Evolutionary conservation across 2,888 invertebrate species (phyloP).

Genomic region (Hypselothyrea guttata): DNA sequence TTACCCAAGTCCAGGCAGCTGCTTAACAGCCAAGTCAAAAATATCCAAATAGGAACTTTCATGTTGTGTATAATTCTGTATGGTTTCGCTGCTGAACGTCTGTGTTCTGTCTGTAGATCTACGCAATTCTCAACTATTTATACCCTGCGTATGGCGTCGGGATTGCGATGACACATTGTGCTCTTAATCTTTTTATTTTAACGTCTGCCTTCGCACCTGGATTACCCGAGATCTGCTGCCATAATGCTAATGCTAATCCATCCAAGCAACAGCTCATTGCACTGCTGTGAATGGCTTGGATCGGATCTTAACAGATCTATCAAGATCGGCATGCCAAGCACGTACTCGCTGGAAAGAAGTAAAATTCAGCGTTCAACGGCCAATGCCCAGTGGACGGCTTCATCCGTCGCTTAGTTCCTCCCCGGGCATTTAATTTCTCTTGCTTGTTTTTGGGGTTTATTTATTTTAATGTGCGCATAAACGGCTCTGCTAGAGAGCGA

Average conservation of each 20-base stretch:
- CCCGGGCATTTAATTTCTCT: conserved; percentile 8
- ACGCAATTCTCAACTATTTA: conserved; percentile 58
- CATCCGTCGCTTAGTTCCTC: conserved; percentile 42
- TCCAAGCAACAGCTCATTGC: conserved; percentile 39
- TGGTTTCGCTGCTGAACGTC: conserved; percentile 17
- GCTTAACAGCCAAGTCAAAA: conserved; percentile 32
- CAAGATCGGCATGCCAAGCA: conserved; percentile 51
- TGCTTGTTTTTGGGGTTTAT: conserved; percentile 4
- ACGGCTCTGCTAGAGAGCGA: conserved; percentile 31
- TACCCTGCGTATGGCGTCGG: conserved; percentile 38
- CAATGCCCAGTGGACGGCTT: conserved; percentile 29
- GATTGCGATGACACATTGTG: conserved; percentile 59
- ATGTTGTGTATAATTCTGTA: conserved; percentile 29
- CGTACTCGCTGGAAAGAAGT: conserved; percentile 50
- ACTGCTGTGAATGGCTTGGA: conserved; percentile 52
- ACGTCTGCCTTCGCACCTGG: conserved; percentile 42
- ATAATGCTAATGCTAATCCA: conserved; percentile 48
- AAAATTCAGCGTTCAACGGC: conserved; percentile 38
- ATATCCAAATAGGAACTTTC: conserved; percentile 22
- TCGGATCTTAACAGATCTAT: conserved; percentile 25
- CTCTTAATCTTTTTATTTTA: conserved; percentile 58
- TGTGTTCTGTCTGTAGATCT: conserved; percentile 42
- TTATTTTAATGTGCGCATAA: conserved; percentile 17
- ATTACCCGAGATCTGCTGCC: conserved; percentile 55
- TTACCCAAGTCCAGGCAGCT: conserved; percentile 35